These are phyloP conservation scores for Athalia rosae DNA, from an alignment of 2,888 invertebrate genomes.

Conservation along the genomic window DNA sequence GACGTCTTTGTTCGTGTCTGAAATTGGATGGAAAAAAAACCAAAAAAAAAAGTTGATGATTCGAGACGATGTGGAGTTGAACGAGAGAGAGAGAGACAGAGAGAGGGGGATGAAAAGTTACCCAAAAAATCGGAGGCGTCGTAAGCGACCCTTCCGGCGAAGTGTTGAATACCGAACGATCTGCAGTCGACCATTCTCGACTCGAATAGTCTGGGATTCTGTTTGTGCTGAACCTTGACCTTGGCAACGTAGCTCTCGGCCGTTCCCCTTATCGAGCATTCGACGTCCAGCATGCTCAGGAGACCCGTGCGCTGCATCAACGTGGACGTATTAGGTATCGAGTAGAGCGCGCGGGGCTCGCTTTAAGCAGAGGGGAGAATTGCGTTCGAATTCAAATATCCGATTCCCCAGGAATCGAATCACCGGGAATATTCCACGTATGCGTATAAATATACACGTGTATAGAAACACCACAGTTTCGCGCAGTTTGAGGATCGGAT, in stretches of 20 bases:
- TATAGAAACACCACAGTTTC: background rate
- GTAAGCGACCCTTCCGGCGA: constrained; percentile 89
- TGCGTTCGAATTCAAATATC: constrained; percentile 33
- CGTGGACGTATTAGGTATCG: constrained; percentile 41
- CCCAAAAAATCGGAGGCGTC: constrained; percentile 91
- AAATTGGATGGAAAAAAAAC: constrained; percentile 46
- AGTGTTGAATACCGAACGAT: constrained; percentile 93
- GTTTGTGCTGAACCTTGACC: constrained; percentile 87
- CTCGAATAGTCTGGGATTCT: constrained; percentile 88
- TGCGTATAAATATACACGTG: background rate
- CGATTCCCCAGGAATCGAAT: constrained; percentile 21
- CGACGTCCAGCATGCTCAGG: constrained; percentile 93
- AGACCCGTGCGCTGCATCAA: constrained; percentile 84
- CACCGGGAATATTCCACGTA: background rate
- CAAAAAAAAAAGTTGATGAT: background rate
- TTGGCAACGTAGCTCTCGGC: constrained; percentile 88
- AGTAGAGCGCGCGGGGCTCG: constrained; percentile 9
- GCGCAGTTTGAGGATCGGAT: background rate
- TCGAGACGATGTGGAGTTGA: background rate
- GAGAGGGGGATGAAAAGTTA: constrained; percentile 52
- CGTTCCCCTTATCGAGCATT: constrained; percentile 89
- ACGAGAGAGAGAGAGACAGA: background rate
- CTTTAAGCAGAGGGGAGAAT: constrained; percentile 37
- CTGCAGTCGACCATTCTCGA: constrained; percentile 86
- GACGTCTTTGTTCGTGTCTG: constrained; percentile 92